Base-by-base conservation (phyloP, 2,888 invertebrate genomes). In the Acanthosoma haemorrhoidale region DNA sequence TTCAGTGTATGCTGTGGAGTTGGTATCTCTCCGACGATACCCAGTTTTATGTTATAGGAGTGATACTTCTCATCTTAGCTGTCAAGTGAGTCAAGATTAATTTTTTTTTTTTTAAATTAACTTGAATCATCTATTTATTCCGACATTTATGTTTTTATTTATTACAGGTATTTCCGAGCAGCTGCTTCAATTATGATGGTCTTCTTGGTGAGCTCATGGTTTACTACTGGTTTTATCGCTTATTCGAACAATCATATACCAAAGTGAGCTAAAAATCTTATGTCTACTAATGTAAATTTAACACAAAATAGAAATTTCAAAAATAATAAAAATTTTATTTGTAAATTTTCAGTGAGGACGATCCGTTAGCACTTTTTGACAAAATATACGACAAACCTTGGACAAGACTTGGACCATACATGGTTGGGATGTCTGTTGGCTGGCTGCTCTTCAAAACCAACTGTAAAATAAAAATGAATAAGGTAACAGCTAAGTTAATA, bases 331-430 rank as follows among this genome's bases (percentile, higher is more conserved):
- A 31, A 57, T 16, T 36, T 11, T 38, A 51, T 51, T 29, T 31
- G 9, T 36, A 8, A 18, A 39, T 21, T 71, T 73, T 15, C 71
- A 84, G 82, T 79, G 84, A 87, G 15, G 91, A 92, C 76, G 92
- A 92, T 78, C 92, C 92, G 0, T 82, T 92, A 78, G 91, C 92
- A 0, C 83, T 92, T 68, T 93, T 93, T 79, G 92, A 93, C 80
- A 91, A 92, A 82, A 91, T 93, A 76, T 93, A 93, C 79, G 92
- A 92, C 81, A 93, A 92, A 79, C 92, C 92, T 2, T 93, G 92
- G 91, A 93, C 92, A 0, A 81, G 92, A 70, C 81, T 92, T 13
- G 92, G 92, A 0, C 92, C 92, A 0, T 93, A 92, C 79, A 82
- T 92, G 4, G 88, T 92, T 68, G 92, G 92, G 74, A 92, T 93